Evolutionary conservation across 2,888 invertebrate species (phyloP).

Genomic region (Drosophila dives): DNA sequence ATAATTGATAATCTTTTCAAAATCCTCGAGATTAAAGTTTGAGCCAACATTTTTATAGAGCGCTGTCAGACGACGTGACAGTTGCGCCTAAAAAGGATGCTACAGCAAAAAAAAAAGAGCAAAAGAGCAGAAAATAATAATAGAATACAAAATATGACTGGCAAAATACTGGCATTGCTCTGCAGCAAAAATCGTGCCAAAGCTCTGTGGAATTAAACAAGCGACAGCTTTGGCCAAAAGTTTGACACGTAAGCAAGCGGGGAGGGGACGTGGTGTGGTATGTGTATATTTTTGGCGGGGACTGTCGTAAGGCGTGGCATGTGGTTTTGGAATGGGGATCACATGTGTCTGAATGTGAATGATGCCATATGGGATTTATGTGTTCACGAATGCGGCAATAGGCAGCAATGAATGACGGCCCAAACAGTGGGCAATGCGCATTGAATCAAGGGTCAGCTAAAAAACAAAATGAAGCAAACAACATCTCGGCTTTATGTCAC

Average conservation of each 20-base stretch:
- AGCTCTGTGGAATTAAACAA: slow-evolving; percentile 35
- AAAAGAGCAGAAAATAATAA: slow-evolving; percentile 3
- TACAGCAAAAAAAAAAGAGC: not conserved
- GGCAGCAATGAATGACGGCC: slow-evolving; percentile 28
- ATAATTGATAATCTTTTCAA: slow-evolving; percentile 24
- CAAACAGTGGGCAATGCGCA: slow-evolving; percentile 27
- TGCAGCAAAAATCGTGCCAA: slow-evolving; percentile 20
- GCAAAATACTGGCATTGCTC: slow-evolving; percentile 37
- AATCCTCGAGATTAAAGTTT: slow-evolving; percentile 13
- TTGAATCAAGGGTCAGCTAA: slow-evolving; percentile 14
- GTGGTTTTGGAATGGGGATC: slow-evolving; percentile 12
- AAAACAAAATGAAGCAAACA: not conserved
- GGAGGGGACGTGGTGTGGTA: not conserved
- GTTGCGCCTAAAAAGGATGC: slow-evolving; percentile 26
- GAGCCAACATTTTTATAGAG: slow-evolving; percentile 1
- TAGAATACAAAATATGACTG: slow-evolving; percentile 27
- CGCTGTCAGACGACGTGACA: not conserved
- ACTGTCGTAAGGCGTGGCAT: slow-evolving; percentile 2
- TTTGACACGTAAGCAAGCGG: slow-evolving; percentile 16
- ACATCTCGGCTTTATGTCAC: slow-evolving; percentile 16
- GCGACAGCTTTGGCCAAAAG: slow-evolving; percentile 36
- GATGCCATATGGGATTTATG: slow-evolving; percentile 46
- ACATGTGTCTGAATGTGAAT: slow-evolving; percentile 37
- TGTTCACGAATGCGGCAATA: slow-evolving; percentile 36
- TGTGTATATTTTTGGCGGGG: not conserved